Base-by-base conservation (phyloP, 1,140 invertebrate species). In the Pseudomyrmex gracilis region DNA sequence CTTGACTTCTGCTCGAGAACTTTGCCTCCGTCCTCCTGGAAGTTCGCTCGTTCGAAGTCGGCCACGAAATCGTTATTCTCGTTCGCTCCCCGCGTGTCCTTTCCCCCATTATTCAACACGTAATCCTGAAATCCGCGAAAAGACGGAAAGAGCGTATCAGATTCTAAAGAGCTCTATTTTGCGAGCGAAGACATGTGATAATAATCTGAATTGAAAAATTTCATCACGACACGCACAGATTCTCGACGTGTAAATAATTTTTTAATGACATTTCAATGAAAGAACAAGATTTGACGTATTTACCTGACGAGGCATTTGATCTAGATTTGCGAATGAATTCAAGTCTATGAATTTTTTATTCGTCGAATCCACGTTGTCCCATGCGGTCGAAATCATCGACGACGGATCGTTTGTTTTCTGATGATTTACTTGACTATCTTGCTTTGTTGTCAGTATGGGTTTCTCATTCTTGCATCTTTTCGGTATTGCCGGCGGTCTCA, bases 381-480 rank as follows among this genome's bases (percentile, higher is more conserved):
- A 87, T 4, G 78, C 61, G 20, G 66, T 2, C 12, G 82, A 4
- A 0, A 86, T 22, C 9, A 70, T 24, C 63, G 78, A 55, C 1
- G 71, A 64, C 7, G 70, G 10, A 13, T 88, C 76, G 24, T 10
- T 88, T 4, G 58, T 2, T 17, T 85, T 88, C 1, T 57, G 60
- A 53, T 51, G 24, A 45, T n/a, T 57, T 20, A 20, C 13, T 53
- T 70, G 77, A 20, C 20, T 70, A 0, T 73, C 68, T 22, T 73
- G 77, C 0, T 83, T 82, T 15, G 76, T 58, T 53, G 71, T 9
- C 0, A 55, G n/a, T 49, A 90, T 90, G 53, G 89, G 89, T 87
- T 89, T 93, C 91, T 93, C 94, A 84, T 92, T 95, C 78, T 94
- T 95, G 77, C 70, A 92, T 61, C 95, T 88, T 67, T 95, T 94